Percentiles rank a stretch among this genome's conserved stretches.
Conservation (phyloP, 2,797 vertebrate genomes). For the Falco concolor region DNA sequence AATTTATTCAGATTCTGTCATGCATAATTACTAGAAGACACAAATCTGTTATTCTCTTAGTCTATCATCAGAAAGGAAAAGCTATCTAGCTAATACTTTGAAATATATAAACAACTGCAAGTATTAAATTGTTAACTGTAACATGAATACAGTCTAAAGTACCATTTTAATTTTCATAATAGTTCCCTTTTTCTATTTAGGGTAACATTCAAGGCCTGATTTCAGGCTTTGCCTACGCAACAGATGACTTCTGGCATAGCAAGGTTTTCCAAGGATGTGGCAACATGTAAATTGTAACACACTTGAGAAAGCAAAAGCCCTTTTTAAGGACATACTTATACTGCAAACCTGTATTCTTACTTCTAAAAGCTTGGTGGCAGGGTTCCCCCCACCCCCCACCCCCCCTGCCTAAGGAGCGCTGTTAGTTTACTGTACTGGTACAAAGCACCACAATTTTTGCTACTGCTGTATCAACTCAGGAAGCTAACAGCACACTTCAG, state of each 20-base stretch:
- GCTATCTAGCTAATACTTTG: background rate
- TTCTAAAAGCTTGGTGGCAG: background rate
- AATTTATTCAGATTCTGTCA: conserved; percentile 32
- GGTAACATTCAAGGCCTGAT: background rate
- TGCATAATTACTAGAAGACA: conserved; percentile 39
- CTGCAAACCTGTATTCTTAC: background rate
- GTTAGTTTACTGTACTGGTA: background rate
- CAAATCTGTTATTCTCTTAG: conserved; percentile 26
- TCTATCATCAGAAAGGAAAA: background rate
- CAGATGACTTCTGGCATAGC: conserved; percentile 7
- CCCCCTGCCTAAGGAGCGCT: background rate
- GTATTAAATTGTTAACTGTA: conserved; percentile 7
- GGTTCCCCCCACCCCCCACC: no score
- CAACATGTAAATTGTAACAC: background rate
- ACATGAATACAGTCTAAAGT: background rate
- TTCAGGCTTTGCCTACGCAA: background rate
- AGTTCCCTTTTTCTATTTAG: background rate
- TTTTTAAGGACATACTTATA: background rate
- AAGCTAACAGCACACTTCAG: background rate
- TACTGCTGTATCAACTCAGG: background rate
- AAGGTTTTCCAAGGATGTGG: conserved; percentile 6
- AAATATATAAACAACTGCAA: background rate
- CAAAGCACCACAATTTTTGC: background rate
- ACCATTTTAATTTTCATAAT: background rate
- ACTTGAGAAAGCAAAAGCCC: background rate